Conservation (phyloP, 2,888 invertebrate species). For the Rhorus exstirpatorius region DNA sequence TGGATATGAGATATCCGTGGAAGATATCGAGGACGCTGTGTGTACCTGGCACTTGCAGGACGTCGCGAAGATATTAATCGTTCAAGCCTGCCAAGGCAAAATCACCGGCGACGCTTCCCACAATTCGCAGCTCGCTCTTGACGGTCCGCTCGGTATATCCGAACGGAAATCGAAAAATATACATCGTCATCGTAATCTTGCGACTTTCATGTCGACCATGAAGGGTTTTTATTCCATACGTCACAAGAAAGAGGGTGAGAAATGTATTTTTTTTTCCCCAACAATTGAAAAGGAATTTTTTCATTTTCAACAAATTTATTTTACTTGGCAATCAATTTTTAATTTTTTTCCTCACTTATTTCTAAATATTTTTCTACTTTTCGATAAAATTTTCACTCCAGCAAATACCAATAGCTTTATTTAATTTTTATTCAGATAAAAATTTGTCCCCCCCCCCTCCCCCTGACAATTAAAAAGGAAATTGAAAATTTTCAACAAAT, state of each 20-base stretch:
- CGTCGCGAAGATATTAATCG: conserved; percentile 88
- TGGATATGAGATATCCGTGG: conserved; percentile 86
- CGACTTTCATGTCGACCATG: conserved; percentile 77
- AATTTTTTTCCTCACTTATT: background rate
- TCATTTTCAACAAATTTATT: background rate
- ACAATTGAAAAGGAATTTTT: background rate
- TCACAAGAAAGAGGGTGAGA: conserved; percentile 73
- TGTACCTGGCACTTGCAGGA: conserved; percentile 84
- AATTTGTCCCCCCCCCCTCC: too few relatives aligned
- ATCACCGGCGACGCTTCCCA: conserved; percentile 64
- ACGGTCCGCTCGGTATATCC: conserved; percentile 34
- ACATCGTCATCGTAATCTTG: conserved; percentile 64
- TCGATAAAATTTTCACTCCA: background rate
- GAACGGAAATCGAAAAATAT: conserved; percentile 34
- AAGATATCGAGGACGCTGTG: conserved; percentile 86
- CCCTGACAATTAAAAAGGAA: too few relatives aligned
- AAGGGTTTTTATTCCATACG: conserved; percentile 76
- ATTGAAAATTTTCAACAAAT: too few relatives aligned
- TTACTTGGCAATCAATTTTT: background rate
- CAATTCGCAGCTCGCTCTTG: conserved; percentile 47
- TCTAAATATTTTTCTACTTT: background rate
- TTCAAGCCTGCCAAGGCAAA: conserved; percentile 88
- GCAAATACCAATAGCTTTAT: too few relatives aligned
- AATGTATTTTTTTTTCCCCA: background rate
- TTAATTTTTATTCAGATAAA: too few relatives aligned